phyloP scores from a whole-genome alignment of 2,888 invertebrate genomes.

The Macrophya annulata region DNA sequence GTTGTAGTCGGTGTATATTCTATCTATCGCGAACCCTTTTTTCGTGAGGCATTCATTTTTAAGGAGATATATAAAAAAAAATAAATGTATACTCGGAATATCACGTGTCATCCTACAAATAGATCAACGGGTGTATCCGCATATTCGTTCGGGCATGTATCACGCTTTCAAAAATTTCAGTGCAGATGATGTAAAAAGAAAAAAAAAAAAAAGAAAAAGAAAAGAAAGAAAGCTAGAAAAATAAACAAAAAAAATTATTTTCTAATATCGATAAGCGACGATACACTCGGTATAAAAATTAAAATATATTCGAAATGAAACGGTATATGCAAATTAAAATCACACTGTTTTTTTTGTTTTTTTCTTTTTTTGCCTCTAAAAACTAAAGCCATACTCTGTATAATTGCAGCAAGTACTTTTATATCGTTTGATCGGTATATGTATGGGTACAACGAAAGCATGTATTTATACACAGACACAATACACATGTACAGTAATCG shows the following conservation, averaged over 20 bases:
- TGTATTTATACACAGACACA: background rate
- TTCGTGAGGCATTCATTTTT: conserved; percentile 21
- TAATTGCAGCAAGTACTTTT: background rate
- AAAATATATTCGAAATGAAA: background rate
- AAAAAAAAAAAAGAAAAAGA: background rate
- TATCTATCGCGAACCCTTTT: conserved; percentile 36
- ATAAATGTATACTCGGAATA: conserved; percentile 22
- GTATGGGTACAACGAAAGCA: background rate
- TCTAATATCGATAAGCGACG: background rate
- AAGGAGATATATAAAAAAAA: conserved; percentile 38
- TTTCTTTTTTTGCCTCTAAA: background rate
- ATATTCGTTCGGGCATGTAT: background rate
- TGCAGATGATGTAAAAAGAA: background rate
- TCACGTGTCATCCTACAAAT: conserved; percentile 1
- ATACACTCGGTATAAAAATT: conserved; percentile 6
- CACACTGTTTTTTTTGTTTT: too few species aligned
- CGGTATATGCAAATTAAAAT: background rate
- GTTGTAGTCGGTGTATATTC: background rate
- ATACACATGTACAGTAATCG: conserved; percentile 32
- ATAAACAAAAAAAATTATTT: background rate
- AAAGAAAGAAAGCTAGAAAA: too few species aligned
- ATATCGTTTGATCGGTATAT: background rate
- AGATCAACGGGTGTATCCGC: background rate
- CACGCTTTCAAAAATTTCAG: conserved; percentile 12
- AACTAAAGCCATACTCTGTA: background rate